A percentile compares a stretch with the other conserved stretches of the same genome.
Conservation (phyloP, 2,888 invertebrate genomes). For the Dermolepida albohirtum region DNA sequence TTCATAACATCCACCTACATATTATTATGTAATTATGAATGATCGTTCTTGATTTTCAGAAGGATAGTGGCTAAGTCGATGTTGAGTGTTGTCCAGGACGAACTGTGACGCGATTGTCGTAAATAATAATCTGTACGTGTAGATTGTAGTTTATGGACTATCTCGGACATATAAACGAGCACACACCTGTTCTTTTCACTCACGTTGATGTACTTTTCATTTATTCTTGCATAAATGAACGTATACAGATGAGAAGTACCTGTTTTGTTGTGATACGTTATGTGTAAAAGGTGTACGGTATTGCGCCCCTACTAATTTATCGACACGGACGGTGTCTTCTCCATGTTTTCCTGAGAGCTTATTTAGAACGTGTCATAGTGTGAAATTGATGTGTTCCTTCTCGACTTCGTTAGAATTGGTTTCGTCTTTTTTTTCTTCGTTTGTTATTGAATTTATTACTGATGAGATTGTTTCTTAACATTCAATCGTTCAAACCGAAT, state of each 20-base stretch:
- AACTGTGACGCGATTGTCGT: neutral
- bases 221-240: conserved; percentile 16
- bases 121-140: conserved; percentile 12
- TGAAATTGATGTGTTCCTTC: conserved; percentile 23
- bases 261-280: neutral
- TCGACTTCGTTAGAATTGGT: neutral
- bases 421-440: conserved; percentile 9
- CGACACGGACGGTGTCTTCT: neutral
- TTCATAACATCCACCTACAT: conserved; percentile 5
- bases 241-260: neutral
- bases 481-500: no score
- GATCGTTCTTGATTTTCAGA: conserved; percentile 22
- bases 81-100: neutral
- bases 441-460: conserved; percentile 6
- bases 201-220: neutral
- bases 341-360: conserved; percentile 8
- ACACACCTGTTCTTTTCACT: conserved; percentile 24
- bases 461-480: neutral
- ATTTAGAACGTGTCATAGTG: conserved; percentile 18
- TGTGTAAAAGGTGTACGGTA: conserved; percentile 18
- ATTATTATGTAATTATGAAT: conserved; percentile 23
- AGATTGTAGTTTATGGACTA: conserved; percentile 2
- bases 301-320: conserved; percentile 26
- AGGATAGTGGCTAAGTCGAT: neutral
- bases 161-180: conserved; percentile 8